Conservation (phyloP, 2,888 invertebrate species). For the Tetrapedia diversipes region DNA sequence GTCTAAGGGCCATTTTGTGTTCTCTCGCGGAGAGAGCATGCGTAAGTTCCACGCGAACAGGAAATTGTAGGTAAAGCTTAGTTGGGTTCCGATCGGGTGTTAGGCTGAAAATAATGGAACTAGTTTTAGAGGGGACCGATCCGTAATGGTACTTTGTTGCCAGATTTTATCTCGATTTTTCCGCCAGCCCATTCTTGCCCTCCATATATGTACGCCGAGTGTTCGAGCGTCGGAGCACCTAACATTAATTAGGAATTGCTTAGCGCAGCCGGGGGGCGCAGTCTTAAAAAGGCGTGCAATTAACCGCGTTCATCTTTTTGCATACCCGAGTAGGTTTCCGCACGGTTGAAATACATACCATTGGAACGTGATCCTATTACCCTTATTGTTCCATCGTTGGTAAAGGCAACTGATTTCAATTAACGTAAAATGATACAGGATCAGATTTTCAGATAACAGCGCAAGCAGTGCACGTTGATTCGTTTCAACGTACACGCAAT, state of each 20-base stretch:
- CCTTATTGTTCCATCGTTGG: slow-evolving; percentile 1
- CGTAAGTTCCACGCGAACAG: background rate
- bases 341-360: slow-evolving; percentile 7
- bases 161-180: slow-evolving; percentile 40
- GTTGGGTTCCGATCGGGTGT: background rate
- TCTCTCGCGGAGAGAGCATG: background rate
- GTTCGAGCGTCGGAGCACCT: slow-evolving; percentile 15
- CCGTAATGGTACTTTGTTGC: slow-evolving; percentile 32
- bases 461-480: background rate
- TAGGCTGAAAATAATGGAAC: slow-evolving; percentile 19
- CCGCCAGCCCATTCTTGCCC: slow-evolving; percentile 20
- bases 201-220: slow-evolving; percentile 32
- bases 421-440: slow-evolving; percentile 6
- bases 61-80: background rate
- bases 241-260: slow-evolving; percentile 44
- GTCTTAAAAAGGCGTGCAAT: slow-evolving; percentile 36
- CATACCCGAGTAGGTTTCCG: slow-evolving; percentile 13
- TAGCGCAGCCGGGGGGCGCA: slow-evolving; percentile 7
- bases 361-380: slow-evolving; percentile 28
- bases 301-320: slow-evolving; percentile 39
- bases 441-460: background rate
- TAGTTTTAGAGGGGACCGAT: slow-evolving; percentile 11
- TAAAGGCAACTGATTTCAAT: slow-evolving; percentile 15
- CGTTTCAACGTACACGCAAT: background rate
- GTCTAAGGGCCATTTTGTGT: background rate